Conservation (phyloP, 1,140 invertebrate genomes). For the Lutraria rhynchaena region DNA sequence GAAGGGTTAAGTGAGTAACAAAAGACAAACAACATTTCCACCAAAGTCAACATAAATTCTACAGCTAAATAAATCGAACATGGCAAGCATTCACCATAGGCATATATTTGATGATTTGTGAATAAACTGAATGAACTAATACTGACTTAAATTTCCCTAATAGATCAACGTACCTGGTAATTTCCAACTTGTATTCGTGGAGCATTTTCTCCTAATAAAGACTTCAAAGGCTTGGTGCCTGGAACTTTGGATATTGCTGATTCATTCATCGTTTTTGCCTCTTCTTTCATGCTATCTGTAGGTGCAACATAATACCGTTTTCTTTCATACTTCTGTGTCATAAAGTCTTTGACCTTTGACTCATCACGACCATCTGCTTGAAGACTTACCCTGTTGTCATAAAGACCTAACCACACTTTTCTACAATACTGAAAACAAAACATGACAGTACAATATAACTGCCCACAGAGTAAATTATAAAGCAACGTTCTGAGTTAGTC, state of each 20-base stretch:
- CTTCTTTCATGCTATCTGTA: slow-evolving; percentile 79
- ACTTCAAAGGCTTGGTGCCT: slow-evolving; percentile 72
- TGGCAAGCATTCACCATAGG: too few relatives aligned
- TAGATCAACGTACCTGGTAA: slow-evolving; percentile 65
- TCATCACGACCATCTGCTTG: slow-evolving; percentile 90
- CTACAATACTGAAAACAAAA: slow-evolving; percentile 87
- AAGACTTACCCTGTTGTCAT: slow-evolving; percentile 84
- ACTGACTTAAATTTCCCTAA: too few relatives aligned
- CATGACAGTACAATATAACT: too few relatives aligned
- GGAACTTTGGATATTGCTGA: slow-evolving; percentile 68
- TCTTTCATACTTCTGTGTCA: slow-evolving; percentile 96
- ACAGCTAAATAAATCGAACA: too few relatives aligned
- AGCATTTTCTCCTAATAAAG: slow-evolving; percentile 75
- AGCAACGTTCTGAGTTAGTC: neutral
- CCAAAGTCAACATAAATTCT: too few relatives aligned
- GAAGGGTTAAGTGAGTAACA: too few relatives aligned
- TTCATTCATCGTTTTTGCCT: slow-evolving; percentile 78
- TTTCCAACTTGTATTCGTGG: slow-evolving; percentile 68
- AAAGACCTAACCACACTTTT: slow-evolving; percentile 94
- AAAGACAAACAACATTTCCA: too few relatives aligned
- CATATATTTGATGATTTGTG: too few relatives aligned
- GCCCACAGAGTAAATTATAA: too few relatives aligned
- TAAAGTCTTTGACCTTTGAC: slow-evolving; percentile 93
- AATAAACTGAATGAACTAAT: too few relatives aligned
- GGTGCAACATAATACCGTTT: slow-evolving; percentile 86